Percentiles rank a stretch among this genome's conserved stretches.
phyloP scores from a whole-genome alignment of 2,797 vertebrate species.

The Myiotriccus ornatus region DNA sequence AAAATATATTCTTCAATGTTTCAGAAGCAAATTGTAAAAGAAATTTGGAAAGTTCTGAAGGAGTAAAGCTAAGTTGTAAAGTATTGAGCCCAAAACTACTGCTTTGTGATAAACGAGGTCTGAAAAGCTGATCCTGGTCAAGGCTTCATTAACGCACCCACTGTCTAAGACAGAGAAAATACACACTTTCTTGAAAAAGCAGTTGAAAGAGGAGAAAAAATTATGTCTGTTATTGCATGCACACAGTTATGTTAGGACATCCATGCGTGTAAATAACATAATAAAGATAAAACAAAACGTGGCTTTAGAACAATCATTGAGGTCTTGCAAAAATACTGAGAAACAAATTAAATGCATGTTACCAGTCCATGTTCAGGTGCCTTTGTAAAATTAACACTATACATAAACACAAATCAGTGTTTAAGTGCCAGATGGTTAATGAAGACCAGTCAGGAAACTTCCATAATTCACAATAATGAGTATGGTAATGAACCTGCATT shows the following conservation, averaged over 20 bases:
- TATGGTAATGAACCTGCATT: slow-evolving; percentile 75
- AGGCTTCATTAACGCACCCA: background rate
- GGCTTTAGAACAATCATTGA: slow-evolving; percentile 18
- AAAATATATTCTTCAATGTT: background rate
- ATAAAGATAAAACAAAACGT: slow-evolving; percentile 22
- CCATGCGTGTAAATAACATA: slow-evolving; percentile 8
- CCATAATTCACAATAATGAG: slow-evolving; percentile 78
- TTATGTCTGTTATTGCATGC: background rate
- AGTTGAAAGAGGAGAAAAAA: background rate
- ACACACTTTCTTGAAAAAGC: background rate
- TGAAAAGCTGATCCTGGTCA: background rate
- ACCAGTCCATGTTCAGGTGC: slow-evolving; percentile 70
- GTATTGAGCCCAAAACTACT: background rate
- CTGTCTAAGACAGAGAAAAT: background rate
- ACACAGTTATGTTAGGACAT: background rate
- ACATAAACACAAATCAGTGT: slow-evolving; percentile 75
- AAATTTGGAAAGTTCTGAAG: background rate
- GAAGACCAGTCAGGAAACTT: slow-evolving; percentile 76
- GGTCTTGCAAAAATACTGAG: slow-evolving; percentile 62
- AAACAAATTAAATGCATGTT: slow-evolving; percentile 66
- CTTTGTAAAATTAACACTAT: slow-evolving; percentile 71
- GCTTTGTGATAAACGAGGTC: background rate
- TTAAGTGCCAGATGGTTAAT: slow-evolving; percentile 79
- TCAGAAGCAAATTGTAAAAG: background rate
- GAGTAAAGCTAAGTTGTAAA: background rate